Percentiles rank a stretch among this genome's conserved stretches.
Evolutionary conservation across 2,113 vertebrate species (phyloP).

Genomic region (Deroptyus accipitrinus): DNA sequence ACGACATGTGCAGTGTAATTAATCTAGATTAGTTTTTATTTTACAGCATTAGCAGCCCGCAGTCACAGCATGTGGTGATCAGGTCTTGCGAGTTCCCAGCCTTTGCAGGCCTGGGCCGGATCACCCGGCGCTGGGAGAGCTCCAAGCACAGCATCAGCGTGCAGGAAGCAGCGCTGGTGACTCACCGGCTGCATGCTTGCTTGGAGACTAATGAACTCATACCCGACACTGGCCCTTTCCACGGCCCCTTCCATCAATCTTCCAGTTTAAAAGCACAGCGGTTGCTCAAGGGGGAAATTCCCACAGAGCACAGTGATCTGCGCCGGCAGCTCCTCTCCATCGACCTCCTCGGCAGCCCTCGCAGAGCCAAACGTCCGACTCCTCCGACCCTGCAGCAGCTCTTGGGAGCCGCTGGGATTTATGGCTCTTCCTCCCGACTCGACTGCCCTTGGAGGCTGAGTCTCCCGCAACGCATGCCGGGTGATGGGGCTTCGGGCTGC

Average conservation of each 20-base stretch:
- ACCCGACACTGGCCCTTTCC: slow-evolving; percentile 8
- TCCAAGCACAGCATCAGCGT: not conserved
- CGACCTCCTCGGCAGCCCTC: not conserved
- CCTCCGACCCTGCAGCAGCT: rapidly evolving
- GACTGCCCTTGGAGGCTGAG: not conserved
- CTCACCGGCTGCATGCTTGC: slow-evolving; percentile 14
- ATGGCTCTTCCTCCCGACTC: rapidly evolving
- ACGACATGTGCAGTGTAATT: not conserved
- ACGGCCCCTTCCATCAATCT: slow-evolving; percentile 34
- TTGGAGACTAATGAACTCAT: not conserved
- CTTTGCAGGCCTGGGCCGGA: not conserved
- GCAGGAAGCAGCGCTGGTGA: slow-evolving; percentile 43
- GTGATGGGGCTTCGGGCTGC: rapidly evolving
- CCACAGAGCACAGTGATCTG: slow-evolving; percentile 2
- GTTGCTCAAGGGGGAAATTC: slow-evolving; percentile 3
- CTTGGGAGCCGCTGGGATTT: not conserved
- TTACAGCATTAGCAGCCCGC: not conserved
- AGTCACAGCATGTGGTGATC: not conserved
- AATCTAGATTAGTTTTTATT: slow-evolving; percentile 38
- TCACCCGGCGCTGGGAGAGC: not conserved
- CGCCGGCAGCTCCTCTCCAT: not conserved
- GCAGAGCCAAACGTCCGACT: not conserved
- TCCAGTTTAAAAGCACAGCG: not conserved
- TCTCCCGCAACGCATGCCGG: rapidly evolving
- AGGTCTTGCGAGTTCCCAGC: not conserved